Percentiles rank a stretch among this genome's conserved stretches.
Conservation (phyloP, 2,113 vertebrate species). For the Tringa solitaria region DNA sequence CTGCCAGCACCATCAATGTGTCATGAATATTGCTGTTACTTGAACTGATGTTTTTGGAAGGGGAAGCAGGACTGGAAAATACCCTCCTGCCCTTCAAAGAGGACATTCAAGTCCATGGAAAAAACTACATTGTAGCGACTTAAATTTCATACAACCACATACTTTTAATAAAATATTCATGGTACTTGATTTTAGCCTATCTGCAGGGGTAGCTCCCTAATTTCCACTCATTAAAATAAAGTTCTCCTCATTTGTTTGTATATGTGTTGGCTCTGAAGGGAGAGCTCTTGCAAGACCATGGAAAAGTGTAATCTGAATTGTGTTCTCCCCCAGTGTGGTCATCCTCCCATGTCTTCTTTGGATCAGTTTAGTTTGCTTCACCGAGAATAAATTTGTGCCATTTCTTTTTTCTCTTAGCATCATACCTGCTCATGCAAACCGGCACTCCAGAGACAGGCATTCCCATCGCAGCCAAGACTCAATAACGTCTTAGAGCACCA, state of each 20-base stretch:
- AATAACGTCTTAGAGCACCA: fast-evolving
- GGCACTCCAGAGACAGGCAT: background rate
- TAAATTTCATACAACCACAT: background rate
- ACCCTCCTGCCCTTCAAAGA: background rate
- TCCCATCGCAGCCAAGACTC: background rate
- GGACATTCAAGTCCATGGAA: background rate
- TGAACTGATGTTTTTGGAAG: background rate
- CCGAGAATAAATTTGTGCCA: background rate
- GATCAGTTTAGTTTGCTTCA: background rate
- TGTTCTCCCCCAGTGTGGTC: background rate
- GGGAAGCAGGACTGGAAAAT: background rate
- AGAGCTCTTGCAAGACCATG: background rate
- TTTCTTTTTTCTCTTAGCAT: background rate
- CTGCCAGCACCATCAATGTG: background rate
- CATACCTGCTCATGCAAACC: background rate
- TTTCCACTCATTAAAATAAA: background rate
- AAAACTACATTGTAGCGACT: background rate
- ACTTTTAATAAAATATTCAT: background rate
- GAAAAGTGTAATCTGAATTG: background rate
- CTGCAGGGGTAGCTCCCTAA: background rate
- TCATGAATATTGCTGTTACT: background rate
- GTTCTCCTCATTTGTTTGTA: background rate
- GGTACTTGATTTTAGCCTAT: background rate
- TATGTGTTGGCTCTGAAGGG: background rate
- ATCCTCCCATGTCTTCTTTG: background rate